Evolutionary conservation across 2,113 vertebrate genomes (phyloP).

Genomic region (Calyptommatus sinebrachiatus): DNA sequence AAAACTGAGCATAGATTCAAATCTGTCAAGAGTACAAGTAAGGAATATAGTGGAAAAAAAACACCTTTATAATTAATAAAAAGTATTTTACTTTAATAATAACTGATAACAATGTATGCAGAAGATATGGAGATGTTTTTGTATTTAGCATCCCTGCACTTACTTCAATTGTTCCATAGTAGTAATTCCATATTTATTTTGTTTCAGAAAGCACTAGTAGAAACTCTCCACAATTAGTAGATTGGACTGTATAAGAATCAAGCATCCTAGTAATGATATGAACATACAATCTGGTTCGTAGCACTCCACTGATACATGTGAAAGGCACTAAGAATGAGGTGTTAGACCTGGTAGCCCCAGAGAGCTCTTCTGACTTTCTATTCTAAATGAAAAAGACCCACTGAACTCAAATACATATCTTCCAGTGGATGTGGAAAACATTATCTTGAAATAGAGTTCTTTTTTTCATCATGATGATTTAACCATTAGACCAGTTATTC

Average conservation of each 20-base stretch:
- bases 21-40: background rate
- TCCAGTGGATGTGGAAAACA: no score
- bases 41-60: background rate
- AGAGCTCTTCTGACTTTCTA: background rate
- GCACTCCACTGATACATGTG: background rate
- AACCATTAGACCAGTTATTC: background rate
- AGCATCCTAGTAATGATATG: no score
- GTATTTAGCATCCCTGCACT: background rate
- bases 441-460: no score
- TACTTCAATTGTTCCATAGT: no score
- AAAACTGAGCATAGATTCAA: background rate
- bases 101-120: background rate
- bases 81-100: conserved; percentile 17
- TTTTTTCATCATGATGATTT: no score
- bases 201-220: no score
- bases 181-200: no score
- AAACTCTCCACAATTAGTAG: no score
- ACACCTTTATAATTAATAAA: background rate
- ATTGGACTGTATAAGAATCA: no score
- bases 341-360: background rate
- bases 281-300: no score
- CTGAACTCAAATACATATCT: background rate
- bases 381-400: background rate
- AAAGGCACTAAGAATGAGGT: no score
- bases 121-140: background rate